Conservation (phyloP, 2,113 vertebrate species). For the Rhabdornis inornatus region DNA sequence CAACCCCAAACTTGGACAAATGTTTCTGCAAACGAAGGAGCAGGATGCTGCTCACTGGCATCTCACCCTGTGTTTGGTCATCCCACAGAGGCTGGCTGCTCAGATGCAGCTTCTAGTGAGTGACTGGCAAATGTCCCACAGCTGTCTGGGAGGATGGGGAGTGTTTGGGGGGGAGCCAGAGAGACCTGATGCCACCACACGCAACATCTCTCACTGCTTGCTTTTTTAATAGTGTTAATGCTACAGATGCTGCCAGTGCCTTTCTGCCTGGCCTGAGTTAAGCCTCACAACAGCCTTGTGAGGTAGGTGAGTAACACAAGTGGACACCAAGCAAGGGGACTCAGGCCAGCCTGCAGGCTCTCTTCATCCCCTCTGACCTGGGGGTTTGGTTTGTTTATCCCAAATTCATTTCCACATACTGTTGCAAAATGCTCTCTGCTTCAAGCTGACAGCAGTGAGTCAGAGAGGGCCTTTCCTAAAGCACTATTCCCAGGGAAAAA, state of each 20-base stretch:
- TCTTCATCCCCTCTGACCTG: not conserved
- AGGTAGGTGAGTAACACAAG: not conserved
- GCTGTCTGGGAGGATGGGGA: not conserved
- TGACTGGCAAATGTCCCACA: not conserved
- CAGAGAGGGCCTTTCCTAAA: not conserved
- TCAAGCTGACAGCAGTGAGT: not conserved
- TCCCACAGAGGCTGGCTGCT: not conserved
- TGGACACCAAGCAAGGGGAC: not conserved
- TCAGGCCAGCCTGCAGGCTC: not conserved
- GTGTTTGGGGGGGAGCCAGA: not conserved
- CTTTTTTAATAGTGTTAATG: slow-evolving; percentile 62
- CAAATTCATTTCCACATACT: not conserved
- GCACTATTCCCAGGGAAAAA: not conserved
- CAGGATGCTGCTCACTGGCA: not conserved
- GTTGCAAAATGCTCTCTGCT: not conserved
- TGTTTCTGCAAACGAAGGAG: slow-evolving; percentile 62
- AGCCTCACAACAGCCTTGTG: slow-evolving; percentile 30
- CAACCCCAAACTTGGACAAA: not conserved
- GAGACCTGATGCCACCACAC: fast-evolving
- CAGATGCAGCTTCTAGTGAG: not conserved
- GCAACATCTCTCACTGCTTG: not conserved
- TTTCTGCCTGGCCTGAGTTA: fast-evolving
- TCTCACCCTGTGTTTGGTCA: not conserved
- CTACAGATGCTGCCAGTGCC: not conserved
- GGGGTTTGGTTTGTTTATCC: not conserved